Evolutionary conservation across 1,140 invertebrate genomes (phyloP).

Genomic region (Drosophila leontia): DNA sequence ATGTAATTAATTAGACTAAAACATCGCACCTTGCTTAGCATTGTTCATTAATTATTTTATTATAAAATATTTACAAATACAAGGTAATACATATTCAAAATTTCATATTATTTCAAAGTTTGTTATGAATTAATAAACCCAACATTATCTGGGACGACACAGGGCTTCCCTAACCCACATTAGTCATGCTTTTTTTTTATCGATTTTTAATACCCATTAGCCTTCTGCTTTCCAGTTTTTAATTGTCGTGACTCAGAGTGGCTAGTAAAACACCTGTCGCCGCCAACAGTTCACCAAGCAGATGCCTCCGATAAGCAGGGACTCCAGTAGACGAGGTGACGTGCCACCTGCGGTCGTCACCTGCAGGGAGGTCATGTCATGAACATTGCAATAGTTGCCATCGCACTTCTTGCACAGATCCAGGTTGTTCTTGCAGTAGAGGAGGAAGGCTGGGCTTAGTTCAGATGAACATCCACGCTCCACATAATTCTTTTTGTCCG

Average conservation of each 20-base stretch:
- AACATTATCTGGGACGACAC: background rate
- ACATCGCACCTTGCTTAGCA: background rate
- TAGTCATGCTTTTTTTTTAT: constrained; percentile 16
- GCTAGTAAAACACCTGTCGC: constrained; percentile 8
- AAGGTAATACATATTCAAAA: background rate
- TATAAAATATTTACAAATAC: constrained; percentile 7
- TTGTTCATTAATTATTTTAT: background rate
- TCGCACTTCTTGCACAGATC: constrained; percentile 54
- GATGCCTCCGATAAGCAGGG: constrained; percentile 15
- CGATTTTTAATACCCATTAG: constrained; percentile 17
- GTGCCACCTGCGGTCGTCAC: background rate
- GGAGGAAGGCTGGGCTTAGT: constrained; percentile 18
- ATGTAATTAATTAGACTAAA: background rate
- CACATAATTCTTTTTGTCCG: constrained; percentile 46
- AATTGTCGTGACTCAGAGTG: constrained; percentile 14
- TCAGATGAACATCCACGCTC: constrained; percentile 68
- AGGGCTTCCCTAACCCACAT: constrained; percentile 1
- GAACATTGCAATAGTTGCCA: constrained; percentile 49
- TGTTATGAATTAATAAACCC: background rate
- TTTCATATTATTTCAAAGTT: background rate
- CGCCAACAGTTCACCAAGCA: constrained; percentile 15
- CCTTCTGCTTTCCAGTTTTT: background rate
- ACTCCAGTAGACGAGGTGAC: background rate
- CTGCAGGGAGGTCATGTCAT: constrained; percentile 8
- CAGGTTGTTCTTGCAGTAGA: constrained; percentile 46